Base-by-base conservation (phyloP, 2,113 vertebrate genomes). In the Chionis minor region DNA sequence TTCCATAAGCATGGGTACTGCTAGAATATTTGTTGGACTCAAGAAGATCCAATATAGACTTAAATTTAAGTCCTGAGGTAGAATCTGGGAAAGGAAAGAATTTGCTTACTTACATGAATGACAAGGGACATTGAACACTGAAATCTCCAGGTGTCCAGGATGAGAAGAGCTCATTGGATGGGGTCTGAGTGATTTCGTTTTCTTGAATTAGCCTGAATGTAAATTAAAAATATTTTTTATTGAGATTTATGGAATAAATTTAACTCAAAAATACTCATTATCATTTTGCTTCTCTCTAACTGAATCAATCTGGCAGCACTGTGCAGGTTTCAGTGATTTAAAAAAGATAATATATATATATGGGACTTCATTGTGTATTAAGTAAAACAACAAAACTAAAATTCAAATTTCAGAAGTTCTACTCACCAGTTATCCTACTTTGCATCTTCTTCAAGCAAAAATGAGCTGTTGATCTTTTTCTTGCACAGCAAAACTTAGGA, bases 321-420 rank as follows among this genome's bases (percentile, higher is more conserved):
- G 52, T 84, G 71, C 66, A 88, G 65, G 72, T 49, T 70, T 67
- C 30, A 42, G 63, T 77, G 27, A 63, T 22, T 56, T 7, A 5
- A 27, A 23, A 73, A 92, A 38, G 38, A 38, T 38, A 8, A 38
- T 38, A 38, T 38, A 38, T 38, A 38, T 58, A 66, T 80, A n/a
- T 82, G 42, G n/a, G 51, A 56, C 79, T 94, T 91, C 78, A 87
- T 86, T 89, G 67, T 93, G 55, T 92, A 77, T 95, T 96, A 61
- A 67, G 86, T 94, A 90, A 94, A 94, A 75, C 2, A 45, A 8
- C 58, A 32, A 38, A 90, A 72, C 51, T 77, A 72, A 45, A 80
- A 47, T 90, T 93, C 49, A 78, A 70, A 45, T 71, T 77, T 82
- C 38, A 71, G 54, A 65, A 79, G 22, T 71, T 84, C 47, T 85